Evolutionary conservation across 1,140 invertebrate species (phyloP).

Genomic region (Drosophila repleta): DNA sequence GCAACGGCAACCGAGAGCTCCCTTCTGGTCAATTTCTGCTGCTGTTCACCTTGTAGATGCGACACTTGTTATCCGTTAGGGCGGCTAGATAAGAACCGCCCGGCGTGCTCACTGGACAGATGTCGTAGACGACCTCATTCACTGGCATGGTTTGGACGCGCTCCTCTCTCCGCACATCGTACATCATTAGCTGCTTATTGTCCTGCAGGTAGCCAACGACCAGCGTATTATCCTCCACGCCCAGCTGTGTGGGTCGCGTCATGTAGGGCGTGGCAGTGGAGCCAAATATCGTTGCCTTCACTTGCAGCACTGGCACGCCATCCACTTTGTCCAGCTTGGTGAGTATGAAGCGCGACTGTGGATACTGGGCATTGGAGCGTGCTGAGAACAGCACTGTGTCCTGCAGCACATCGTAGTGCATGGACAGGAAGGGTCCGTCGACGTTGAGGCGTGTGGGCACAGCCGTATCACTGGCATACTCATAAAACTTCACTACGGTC

Average conservation of each 20-base stretch:
- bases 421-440: slow-evolving; percentile 90
- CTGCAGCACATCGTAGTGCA: slow-evolving; percentile 87
- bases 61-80: slow-evolving; percentile 87
- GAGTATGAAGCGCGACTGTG: slow-evolving; percentile 87
- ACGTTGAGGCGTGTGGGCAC: slow-evolving; percentile 86
- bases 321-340: slow-evolving; percentile 85
- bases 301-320: slow-evolving; percentile 81
- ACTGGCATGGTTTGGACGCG: slow-evolving; percentile 86
- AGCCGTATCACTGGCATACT: slow-evolving; percentile 84
- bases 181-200: slow-evolving; percentile 86
- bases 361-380: slow-evolving; percentile 85
- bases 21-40: neutral
- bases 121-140: slow-evolving; percentile 87
- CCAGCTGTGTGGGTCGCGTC: slow-evolving; percentile 86
- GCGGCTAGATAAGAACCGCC: slow-evolving; percentile 86
- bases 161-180: slow-evolving; percentile 87
- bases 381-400: slow-evolving; percentile 88
- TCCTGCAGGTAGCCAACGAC: slow-evolving; percentile 89
- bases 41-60: slow-evolving; percentile 86
- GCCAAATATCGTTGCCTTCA: slow-evolving; percentile 86
- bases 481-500: slow-evolving; percentile 89
- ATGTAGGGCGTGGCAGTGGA: slow-evolving; percentile 87
- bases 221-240: slow-evolving; percentile 85
- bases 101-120: slow-evolving; percentile 85
- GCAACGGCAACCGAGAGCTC: neutral